phyloP scores from a whole-genome alignment of 2,113 vertebrate species.

The Phodopus roborovskii region DNA sequence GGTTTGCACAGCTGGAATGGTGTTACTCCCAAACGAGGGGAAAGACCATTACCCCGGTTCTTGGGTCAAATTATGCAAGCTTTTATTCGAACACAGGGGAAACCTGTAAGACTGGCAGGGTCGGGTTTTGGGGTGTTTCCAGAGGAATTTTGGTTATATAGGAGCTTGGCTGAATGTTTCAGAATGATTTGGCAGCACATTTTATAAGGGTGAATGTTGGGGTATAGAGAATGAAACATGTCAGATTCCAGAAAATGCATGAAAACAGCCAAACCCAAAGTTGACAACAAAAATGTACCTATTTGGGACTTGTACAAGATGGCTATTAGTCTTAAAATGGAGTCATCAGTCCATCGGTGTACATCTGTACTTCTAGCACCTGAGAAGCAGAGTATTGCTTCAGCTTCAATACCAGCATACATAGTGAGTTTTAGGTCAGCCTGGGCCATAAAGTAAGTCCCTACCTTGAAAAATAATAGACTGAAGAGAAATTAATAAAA shows the following conservation, averaged over 20 bases:
- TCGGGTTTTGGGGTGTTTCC: not conserved
- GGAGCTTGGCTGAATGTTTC: not conserved
- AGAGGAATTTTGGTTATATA: not conserved
- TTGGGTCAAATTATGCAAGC: not conserved
- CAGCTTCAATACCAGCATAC: not conserved
- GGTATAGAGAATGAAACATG: not conserved
- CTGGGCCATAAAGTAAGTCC: not conserved
- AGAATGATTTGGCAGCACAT: not conserved
- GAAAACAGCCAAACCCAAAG: not conserved
- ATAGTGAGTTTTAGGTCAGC: not conserved
- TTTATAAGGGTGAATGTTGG: not conserved
- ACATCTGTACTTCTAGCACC: not conserved
- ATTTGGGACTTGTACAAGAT: not conserved
- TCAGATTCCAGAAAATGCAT: not conserved
- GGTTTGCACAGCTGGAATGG: not conserved
- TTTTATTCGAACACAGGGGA: not conserved
- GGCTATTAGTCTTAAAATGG: not conserved
- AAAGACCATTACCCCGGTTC: not conserved
- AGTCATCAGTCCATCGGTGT: not conserved
- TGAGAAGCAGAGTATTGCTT: too few relatives aligned
- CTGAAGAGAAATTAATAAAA: constrained; percentile 29
- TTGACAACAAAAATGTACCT: not conserved
- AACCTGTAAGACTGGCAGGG: not conserved
- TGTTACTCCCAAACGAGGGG: not conserved
- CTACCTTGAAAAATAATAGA: not conserved